phyloP scores from a whole-genome alignment of 2,797 vertebrate species.

The Pyrrhura leucotis region DNA sequence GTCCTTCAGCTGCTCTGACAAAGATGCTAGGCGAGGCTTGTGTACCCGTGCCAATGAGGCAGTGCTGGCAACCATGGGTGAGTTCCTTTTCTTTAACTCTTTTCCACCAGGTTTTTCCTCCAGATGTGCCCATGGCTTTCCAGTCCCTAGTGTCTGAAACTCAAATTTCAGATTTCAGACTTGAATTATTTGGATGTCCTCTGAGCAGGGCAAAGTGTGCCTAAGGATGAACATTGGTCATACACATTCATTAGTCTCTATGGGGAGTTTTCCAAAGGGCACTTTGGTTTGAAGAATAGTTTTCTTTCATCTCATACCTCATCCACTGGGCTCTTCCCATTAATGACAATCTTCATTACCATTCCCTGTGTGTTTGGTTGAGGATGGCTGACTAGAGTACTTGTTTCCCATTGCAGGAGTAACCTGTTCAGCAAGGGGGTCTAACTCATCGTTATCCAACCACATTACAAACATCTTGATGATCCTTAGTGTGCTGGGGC shows the following conservation, averaged over 20 bases:
- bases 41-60: slow-evolving; percentile 82
- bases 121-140: background rate
- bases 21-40: slow-evolving; percentile 78
- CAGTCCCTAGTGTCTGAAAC: background rate
- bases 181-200: background rate
- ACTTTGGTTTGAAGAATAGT: background rate
- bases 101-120: background rate
- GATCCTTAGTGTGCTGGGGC: background rate
- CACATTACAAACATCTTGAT: background rate
- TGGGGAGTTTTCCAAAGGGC: background rate
- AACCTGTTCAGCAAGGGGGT: background rate
- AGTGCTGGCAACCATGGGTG: slow-evolving; percentile 89
- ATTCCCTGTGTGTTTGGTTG: background rate
- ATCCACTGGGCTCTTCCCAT: background rate
- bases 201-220: background rate
- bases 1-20: slow-evolving; percentile 88
- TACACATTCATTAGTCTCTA: background rate
- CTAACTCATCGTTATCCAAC: background rate
- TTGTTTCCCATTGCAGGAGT: background rate
- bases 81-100: slow-evolving; percentile 12
- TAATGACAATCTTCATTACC: background rate
- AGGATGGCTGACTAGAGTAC: background rate
- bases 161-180: background rate
- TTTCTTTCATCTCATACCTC: background rate
- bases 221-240: background rate